These are phyloP conservation scores for Ictidomys tridecemlineatus DNA, from an alignment of 2,113 vertebrate species.

Conservation along the genomic window DNA sequence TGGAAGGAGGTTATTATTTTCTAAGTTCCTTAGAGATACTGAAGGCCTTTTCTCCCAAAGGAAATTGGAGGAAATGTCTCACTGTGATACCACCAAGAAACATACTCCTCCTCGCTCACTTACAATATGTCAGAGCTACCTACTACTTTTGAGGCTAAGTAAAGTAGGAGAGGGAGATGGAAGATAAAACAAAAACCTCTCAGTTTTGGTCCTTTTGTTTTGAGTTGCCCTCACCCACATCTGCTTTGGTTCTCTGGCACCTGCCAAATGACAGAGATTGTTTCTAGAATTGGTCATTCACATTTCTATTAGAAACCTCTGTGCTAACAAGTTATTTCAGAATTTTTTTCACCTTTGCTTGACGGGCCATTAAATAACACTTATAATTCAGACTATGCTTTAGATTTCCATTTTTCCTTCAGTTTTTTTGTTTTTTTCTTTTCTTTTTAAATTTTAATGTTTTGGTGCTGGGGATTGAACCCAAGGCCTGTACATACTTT, in stretches of 20 bases:
- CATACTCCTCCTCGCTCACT: background rate
- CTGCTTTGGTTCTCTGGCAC: background rate
- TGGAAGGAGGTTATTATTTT: background rate
- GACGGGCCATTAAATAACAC: background rate
- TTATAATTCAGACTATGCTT: conserved; percentile 53
- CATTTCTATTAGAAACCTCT: background rate
- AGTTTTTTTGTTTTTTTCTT: background rate
- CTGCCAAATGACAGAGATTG: background rate
- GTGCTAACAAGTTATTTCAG: background rate
- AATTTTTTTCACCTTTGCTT: background rate
- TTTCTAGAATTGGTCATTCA: background rate
- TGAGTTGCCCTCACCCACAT: background rate
- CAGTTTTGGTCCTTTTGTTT: background rate
- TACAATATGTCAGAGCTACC: background rate
- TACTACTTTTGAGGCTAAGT: background rate
- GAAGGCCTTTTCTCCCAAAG: background rate
- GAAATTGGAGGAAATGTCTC: background rate
- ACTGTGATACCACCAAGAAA: background rate
- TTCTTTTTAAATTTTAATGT: background rate
- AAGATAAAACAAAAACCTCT: background rate
- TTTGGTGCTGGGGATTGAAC: background rate
- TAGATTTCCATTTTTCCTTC: conserved; percentile 17
- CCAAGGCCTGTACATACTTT: background rate
- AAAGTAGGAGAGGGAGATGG: background rate
- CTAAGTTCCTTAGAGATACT: background rate